Evolutionary conservation across 2,113 vertebrate genomes (phyloP).

Genomic region (Origma solitaria): DNA sequence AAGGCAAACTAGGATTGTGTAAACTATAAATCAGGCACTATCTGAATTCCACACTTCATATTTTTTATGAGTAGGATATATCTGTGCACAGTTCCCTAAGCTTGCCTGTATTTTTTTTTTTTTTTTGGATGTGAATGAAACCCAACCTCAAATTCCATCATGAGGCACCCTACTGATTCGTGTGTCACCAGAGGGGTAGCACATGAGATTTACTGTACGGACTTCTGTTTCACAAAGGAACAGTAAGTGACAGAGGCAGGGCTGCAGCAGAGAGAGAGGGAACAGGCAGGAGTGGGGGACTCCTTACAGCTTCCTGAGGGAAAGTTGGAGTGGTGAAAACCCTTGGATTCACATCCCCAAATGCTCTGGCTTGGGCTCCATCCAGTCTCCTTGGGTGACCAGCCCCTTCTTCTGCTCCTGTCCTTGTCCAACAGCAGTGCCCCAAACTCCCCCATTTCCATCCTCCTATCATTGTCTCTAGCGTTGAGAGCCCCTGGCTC

Average conservation of each 20-base stretch:
- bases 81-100: neutral
- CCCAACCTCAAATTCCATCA: neutral
- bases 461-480: neutral
- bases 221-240: neutral
- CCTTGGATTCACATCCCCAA: neutral
- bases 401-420: too few relatives aligned
- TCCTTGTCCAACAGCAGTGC: neutral
- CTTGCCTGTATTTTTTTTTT: neutral
- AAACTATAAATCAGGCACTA: neutral
- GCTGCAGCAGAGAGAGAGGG: neutral
- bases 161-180: neutral
- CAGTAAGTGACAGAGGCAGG: neutral
- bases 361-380: accelerated
- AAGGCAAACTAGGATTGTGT: neutral
- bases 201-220: neutral
- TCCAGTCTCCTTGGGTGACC: neutral
- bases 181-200: neutral
- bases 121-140: neutral
- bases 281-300: neutral
- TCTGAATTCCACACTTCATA: neutral
- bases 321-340: neutral
- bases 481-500: neutral
- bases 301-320: neutral
- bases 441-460: neutral
- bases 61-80: neutral